Evolutionary conservation across 2,888 invertebrate genomes (phyloP), one percentile per base, ranked within the genome.

Genomic region (Seira ritae): DNA sequence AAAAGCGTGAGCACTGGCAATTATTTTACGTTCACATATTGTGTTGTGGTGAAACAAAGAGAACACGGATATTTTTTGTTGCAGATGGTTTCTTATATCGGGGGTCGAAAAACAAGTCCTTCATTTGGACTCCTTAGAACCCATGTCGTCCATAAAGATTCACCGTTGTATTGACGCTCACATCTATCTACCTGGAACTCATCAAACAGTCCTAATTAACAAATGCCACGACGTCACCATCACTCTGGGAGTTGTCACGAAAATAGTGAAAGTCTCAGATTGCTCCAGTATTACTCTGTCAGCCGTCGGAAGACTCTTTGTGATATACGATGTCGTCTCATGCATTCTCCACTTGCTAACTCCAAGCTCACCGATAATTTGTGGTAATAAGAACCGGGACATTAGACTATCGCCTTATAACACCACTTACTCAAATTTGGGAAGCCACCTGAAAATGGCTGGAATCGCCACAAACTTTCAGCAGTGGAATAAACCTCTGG

Each of bases 61-160:
- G 6, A 6, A 3, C n/a, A n/a, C n/a, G n/a, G n/a, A n/a, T 42
- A 72, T 17, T 75, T 75, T 8, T 46, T 6, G 19, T 73, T 37
- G 0, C 24, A 87, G 87, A n/a, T 87, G 87, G 87, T 75, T 37
- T 15, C 60, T 81, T 10, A 80, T 87, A 24, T 86, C 85, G 0
- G 74, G 79, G 22, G 79, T 87, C 20, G 76, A 84, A 24, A 74
- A 80, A 17, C 84, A 87, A 77, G 84, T 87, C n/a, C 55, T 85
- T 8, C 62, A 20, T 1, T 62, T 75, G 6, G 74, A 78, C 31
- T 22, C 68, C 0, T 22, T 81, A 15, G 73, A 81, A 17, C 19
- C 62, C 15, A 42, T 70, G 31, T 72, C 81, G 0, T 84, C 84
- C 20, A 68, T 87, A 42, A 87, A 85, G 69, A 77, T 87, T 37